phyloP scores from a whole-genome alignment of 2,797 vertebrate genomes.

The Clarias laeviceps region DNA sequence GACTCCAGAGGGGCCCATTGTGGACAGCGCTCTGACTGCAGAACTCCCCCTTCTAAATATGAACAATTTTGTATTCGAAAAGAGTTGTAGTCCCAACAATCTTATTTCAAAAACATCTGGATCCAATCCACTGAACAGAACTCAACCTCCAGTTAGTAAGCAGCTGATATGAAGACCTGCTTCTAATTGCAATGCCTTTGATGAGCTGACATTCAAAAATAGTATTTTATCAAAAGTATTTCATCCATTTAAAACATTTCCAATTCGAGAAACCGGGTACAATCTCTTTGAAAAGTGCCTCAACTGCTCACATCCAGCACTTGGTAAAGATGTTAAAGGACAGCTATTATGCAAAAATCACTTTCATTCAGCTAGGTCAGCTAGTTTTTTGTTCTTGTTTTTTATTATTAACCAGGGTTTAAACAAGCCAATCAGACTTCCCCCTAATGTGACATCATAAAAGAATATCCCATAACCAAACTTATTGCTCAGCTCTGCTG shows the following conservation, averaged over 20 bases:
- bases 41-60: conserved; percentile 47
- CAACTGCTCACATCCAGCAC: neutral
- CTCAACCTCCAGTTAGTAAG: conserved; percentile 17
- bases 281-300: neutral
- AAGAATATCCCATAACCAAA: too few species aligned
- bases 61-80: conserved; percentile 9
- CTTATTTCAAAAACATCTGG: conserved; percentile 24
- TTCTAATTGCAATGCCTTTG: neutral
- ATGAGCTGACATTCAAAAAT: neutral
- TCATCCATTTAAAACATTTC: neutral
- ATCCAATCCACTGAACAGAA: conserved; percentile 19
- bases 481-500: too few species aligned
- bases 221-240: neutral
- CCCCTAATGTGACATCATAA: too few species aligned
- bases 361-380: too few species aligned
- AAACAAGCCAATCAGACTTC: too few species aligned
- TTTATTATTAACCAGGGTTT: too few species aligned
- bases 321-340: neutral
- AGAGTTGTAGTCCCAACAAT: neutral
- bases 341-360: too few species aligned
- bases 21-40: conserved; percentile 32
- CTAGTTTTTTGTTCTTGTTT: too few species aligned
- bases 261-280: neutral
- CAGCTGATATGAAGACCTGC: neutral
- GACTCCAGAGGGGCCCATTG: conserved; percentile 33